phyloP scores from a whole-genome alignment of 2,888 invertebrate genomes.

The Parasteatoda lunata region DNA sequence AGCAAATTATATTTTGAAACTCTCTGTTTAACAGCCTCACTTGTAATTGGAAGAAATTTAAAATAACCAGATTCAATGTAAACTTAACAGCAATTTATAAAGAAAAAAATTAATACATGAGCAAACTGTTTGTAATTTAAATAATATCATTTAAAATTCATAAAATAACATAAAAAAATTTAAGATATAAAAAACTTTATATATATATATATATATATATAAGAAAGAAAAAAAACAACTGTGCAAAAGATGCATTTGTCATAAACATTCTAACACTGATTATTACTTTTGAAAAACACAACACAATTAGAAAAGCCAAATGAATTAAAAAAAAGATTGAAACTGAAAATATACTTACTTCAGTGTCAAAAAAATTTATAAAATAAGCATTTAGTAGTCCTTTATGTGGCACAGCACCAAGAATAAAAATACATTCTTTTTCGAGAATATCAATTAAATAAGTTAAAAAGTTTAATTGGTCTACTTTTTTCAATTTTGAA shows the following conservation, averaged over 20 bases:
- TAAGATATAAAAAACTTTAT: not conserved
- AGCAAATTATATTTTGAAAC: too few relatives aligned
- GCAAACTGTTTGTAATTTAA: too few relatives aligned
- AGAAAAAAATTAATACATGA: too few relatives aligned
- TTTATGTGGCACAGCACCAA: conserved; percentile 26
- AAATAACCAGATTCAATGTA: too few relatives aligned
- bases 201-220: not conserved
- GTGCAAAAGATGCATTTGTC: not conserved
- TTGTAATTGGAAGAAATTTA: too few relatives aligned
- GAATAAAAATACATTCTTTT: conserved; percentile 4
- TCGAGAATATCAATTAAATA: not conserved
- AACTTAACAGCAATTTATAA: too few relatives aligned
- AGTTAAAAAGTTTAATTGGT: not conserved
- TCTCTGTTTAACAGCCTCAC: too few relatives aligned
- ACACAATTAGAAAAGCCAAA: not conserved
- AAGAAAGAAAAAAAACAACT: not conserved
- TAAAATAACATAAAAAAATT: too few relatives aligned
- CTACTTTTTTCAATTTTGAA: not conserved
- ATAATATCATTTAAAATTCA: too few relatives aligned
- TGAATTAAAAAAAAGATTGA: not conserved
- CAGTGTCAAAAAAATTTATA: conserved; percentile 21
- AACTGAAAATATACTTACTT: conserved; percentile 21
- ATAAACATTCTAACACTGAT: not conserved
- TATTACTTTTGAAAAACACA: not conserved
- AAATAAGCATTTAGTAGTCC: conserved; percentile 10